Evolutionary conservation across 2,113 vertebrate genomes (phyloP).

Genomic region (Rhinopithecus roxellana): DNA sequence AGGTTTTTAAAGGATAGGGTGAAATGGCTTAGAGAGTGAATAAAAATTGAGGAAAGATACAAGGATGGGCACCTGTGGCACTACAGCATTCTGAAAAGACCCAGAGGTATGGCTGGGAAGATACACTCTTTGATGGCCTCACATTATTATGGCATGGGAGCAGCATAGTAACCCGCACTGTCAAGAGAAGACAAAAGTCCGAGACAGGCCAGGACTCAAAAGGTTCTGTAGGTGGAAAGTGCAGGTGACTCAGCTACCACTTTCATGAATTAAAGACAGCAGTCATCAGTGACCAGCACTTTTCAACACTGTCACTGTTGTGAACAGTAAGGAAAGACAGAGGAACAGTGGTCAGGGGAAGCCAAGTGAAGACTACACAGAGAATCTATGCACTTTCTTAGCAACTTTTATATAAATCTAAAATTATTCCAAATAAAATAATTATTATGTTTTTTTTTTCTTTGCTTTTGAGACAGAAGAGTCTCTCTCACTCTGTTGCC

Average conservation of each 20-base stretch:
- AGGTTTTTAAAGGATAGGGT: background rate
- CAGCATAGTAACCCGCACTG: background rate
- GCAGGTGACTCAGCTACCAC: background rate
- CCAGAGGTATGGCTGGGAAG: no score
- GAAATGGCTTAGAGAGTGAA: background rate
- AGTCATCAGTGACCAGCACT: background rate
- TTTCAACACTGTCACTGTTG: background rate
- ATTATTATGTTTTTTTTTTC: background rate
- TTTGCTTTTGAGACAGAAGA: no score
- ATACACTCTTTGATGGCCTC: background rate
- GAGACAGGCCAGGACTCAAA: background rate
- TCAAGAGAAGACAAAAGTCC: background rate
- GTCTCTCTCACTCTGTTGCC: no score
- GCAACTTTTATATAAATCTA: background rate
- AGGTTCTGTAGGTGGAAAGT: background rate
- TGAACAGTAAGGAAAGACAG: background rate
- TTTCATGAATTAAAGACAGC: background rate
- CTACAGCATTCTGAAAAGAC: no score
- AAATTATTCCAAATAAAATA: background rate
- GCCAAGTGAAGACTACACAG: background rate
- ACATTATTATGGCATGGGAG: accelerated
- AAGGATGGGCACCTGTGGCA: no score
- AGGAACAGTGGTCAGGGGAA: background rate
- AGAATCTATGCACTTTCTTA: background rate
- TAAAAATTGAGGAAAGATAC: no score